Conservation (phyloP, 2,888 invertebrate genomes). For the Cyclophora punctaria region DNA sequence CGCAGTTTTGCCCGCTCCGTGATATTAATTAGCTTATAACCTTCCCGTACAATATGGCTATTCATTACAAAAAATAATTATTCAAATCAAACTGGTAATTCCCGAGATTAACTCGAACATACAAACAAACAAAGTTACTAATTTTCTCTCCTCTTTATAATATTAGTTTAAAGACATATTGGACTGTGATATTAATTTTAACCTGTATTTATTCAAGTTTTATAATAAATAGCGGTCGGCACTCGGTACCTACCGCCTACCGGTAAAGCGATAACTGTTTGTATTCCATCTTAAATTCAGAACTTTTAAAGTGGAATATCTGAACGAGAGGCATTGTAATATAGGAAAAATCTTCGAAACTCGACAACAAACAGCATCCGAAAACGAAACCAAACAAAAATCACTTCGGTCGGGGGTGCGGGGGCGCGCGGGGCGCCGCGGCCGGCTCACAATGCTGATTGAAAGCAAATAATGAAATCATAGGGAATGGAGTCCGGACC, state of each 20-base stretch:
- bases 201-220: neutral
- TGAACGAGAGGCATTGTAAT: conserved; percentile 16
- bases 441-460: conserved; percentile 70
- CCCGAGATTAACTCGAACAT: no score
- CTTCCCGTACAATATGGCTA: no score
- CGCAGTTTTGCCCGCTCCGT: no score
- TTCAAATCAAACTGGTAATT: no score
- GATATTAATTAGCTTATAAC: no score
- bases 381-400: conserved; percentile 73
- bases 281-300: conserved; percentile 12
- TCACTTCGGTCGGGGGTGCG: conserved; percentile 43
- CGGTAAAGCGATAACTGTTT: conserved; percentile 4
- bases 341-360: conserved; percentile 51
- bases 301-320: conserved; percentile 14
- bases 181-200: no score
- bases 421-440: conserved; percentile 29
- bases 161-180: no score
- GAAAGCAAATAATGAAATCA: conserved; percentile 75
- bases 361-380: conserved; percentile 64
- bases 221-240: neutral
- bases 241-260: no score
- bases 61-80: no score
- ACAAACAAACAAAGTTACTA: no score
- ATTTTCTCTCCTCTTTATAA: no score
- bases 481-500: conserved; percentile 52